Evolutionary conservation across 1,140 invertebrate genomes (phyloP).

Genomic region (Diorhabda elongata): DNA sequence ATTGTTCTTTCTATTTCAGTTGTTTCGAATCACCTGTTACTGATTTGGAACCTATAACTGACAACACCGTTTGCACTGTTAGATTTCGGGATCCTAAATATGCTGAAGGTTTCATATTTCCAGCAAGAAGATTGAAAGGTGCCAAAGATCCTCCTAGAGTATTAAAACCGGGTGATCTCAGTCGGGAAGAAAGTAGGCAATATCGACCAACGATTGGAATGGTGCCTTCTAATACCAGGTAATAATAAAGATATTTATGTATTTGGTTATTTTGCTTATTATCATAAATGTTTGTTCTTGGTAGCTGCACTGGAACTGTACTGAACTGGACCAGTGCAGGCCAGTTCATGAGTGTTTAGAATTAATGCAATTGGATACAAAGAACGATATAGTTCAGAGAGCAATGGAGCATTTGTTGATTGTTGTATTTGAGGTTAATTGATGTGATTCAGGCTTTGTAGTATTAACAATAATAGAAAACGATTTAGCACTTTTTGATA

Average conservation of each 20-base stretch:
- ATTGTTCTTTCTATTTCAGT: slow-evolving; percentile 40
- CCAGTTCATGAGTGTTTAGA: no score
- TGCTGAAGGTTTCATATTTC: slow-evolving; percentile 70
- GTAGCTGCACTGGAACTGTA: no score
- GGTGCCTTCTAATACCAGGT: slow-evolving; percentile 42
- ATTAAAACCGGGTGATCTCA: slow-evolving; percentile 75
- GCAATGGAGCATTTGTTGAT: no score
- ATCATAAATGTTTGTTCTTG: neutral
- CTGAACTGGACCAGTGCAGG: no score
- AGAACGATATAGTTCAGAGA: neutral
- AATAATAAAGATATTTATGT: neutral
- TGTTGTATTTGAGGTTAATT: no score
- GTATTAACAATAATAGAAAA: no score
- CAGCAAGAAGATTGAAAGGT: slow-evolving; percentile 65
- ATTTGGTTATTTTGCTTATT: no score
- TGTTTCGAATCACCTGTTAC: slow-evolving; percentile 67
- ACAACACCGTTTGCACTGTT: slow-evolving; percentile 63
- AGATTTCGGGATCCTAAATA: slow-evolving; percentile 80
- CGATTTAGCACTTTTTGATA: neutral
- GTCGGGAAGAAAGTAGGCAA: slow-evolving; percentile 61
- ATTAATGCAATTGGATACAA: neutral
- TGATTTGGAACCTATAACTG: slow-evolving; percentile 57
- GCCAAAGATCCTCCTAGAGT: slow-evolving; percentile 68
- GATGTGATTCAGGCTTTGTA: no score
- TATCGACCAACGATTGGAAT: slow-evolving; percentile 69